Evolutionary conservation across 2,797 vertebrate genomes (phyloP).

Genomic region (Semaprochilodus insignis): DNA sequence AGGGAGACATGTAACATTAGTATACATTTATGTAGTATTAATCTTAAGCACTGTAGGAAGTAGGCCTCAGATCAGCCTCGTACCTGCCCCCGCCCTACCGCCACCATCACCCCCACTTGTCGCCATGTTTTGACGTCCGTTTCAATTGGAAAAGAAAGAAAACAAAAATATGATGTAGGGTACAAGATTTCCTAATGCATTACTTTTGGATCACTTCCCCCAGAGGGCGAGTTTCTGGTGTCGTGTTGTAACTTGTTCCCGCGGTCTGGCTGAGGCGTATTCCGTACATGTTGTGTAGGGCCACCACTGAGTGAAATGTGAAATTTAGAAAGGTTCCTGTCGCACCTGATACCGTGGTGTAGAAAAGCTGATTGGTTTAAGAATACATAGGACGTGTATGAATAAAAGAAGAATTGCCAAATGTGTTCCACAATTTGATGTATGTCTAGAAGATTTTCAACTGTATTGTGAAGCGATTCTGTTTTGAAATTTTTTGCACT

Average conservation of each 20-base stretch:
- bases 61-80: background rate
- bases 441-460: slow-evolving; percentile 62
- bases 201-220: slow-evolving; percentile 7
- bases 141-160: background rate
- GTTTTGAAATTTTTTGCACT: slow-evolving; percentile 63
- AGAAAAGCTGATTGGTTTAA: slow-evolving; percentile 70
- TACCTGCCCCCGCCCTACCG: too few species aligned
- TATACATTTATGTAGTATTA: background rate
- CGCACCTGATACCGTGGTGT: slow-evolving; percentile 69
- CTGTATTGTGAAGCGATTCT: slow-evolving; percentile 65
- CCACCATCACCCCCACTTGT: background rate
- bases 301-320: slow-evolving; percentile 51
- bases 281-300: slow-evolving; percentile 56
- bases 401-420: slow-evolving; percentile 70
- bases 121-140: background rate
- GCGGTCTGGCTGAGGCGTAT: slow-evolving; percentile 73
- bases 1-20: background rate
- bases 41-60: background rate
- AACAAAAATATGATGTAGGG: background rate
- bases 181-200: background rate
- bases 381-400: slow-evolving; percentile 70
- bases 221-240: slow-evolving; percentile 63
- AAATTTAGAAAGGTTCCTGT: slow-evolving; percentile 61
- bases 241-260: slow-evolving; percentile 70
- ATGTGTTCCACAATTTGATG: slow-evolving; percentile 69